Percentiles rank a stretch among this genome's conserved stretches.
These are phyloP conservation scores for Ariopsis seemanni DNA, from an alignment of 2,113 vertebrate species.

Conservation along the genomic window DNA sequence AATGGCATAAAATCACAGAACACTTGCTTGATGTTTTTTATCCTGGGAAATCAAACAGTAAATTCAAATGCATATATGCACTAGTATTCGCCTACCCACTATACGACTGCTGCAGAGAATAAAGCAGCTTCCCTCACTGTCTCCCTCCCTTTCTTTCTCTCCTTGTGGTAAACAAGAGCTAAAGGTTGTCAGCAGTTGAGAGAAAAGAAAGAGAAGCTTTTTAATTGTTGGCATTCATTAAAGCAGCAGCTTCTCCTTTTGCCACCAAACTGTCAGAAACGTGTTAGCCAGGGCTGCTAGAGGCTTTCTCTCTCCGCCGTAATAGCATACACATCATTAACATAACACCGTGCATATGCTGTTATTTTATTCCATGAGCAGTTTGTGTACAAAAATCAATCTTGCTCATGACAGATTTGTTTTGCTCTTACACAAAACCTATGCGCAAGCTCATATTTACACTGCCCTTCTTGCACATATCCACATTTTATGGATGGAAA, in stretches of 20 bases:
- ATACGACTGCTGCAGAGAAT: slow-evolving; percentile 65
- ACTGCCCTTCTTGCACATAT: not conserved
- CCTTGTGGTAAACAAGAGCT: slow-evolving; percentile 53
- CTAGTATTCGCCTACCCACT: slow-evolving; percentile 51
- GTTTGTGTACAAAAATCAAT: slow-evolving; percentile 13
- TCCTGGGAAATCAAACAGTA: slow-evolving; percentile 67
- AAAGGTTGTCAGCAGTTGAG: slow-evolving; percentile 59
- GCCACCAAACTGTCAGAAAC: slow-evolving; percentile 58
- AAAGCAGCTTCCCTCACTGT: slow-evolving; percentile 57
- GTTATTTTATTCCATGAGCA: not conserved
- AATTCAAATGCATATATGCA: slow-evolving; percentile 19
- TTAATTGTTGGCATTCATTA: slow-evolving; percentile 69
- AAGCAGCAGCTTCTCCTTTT: slow-evolving; percentile 64
- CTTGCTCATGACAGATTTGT: not conserved
- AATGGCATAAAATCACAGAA: slow-evolving; percentile 58
- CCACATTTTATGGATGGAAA: not conserved
- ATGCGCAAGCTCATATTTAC: not conserved
- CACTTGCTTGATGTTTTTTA: slow-evolving; percentile 67
- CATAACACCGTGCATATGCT: slow-evolving; percentile 21
- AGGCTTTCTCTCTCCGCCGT: slow-evolving; percentile 47
- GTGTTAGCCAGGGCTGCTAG: slow-evolving; percentile 53
- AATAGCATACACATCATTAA: slow-evolving; percentile 59
- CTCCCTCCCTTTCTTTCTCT: not conserved
- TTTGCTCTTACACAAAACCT: not conserved
- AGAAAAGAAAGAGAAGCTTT: slow-evolving; percentile 42